phyloP scores from a whole-genome alignment of 1,140 invertebrate genomes.

The Leptopilina boulardi region DNA sequence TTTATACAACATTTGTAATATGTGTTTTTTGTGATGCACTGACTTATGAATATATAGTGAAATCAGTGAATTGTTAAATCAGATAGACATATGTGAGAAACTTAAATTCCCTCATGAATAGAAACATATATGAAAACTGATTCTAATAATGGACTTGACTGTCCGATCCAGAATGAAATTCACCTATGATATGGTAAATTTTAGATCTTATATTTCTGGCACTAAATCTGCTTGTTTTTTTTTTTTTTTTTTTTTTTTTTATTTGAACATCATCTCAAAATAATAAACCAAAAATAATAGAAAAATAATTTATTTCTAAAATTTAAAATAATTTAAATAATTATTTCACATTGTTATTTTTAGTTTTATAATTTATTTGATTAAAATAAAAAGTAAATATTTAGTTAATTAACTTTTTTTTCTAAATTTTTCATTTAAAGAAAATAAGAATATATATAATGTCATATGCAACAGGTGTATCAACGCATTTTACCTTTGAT shows the following conservation, averaged over 20 bases:
- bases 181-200: neutral
- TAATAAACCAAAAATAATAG: too few species aligned
- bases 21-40: neutral
- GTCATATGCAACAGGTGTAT: neutral
- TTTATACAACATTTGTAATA: neutral
- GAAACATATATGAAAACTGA: neutral
- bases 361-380: too few species aligned
- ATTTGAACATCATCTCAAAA: too few species aligned
- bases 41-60: conserved; percentile 12
- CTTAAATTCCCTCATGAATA: conserved; percentile 13
- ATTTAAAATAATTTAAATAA: too few species aligned
- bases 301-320: too few species aligned
- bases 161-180: neutral
- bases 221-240: neutral
- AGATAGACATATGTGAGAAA: conserved; percentile 7
- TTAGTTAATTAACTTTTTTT: too few species aligned
- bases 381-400: too few species aligned
- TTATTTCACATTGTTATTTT: too few species aligned
- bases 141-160: neutral
- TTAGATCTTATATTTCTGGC: neutral
- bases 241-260: too few species aligned
- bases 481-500: neutral
- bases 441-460: too few species aligned
- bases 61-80: conserved; percentile 10
- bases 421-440: neutral